Conservation (phyloP, 2,797 vertebrate genomes). For the Micropoecilia bifurca region DNA sequence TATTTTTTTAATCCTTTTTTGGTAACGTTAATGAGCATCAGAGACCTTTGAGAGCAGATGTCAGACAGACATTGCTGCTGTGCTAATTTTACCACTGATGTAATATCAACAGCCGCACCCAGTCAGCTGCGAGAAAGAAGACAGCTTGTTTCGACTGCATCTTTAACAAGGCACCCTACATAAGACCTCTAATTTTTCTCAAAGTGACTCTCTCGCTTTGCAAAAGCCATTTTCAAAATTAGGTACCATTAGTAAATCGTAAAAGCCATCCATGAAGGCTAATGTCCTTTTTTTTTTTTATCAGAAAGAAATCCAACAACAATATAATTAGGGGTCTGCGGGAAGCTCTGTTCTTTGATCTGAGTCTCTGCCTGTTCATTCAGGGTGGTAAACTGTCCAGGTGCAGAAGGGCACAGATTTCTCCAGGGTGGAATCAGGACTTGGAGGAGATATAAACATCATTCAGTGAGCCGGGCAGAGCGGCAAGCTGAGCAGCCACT, state of each 20-base stretch:
- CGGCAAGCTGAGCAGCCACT: constrained; percentile 50
- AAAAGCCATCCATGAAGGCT: constrained; percentile 58
- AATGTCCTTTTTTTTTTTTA: constrained; percentile 36
- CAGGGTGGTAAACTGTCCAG: constrained; percentile 63
- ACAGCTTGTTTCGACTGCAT: constrained; percentile 49
- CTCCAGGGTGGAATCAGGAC: constrained; percentile 62
- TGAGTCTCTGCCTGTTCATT: constrained; percentile 54
- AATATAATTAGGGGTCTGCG: constrained; percentile 51
- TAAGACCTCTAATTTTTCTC: constrained; percentile 58
- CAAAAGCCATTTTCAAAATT: constrained; percentile 67
- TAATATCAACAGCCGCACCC: constrained; percentile 11
- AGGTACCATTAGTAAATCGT: constrained; percentile 54
- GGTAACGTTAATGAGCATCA: not conserved
- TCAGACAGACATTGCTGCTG: not conserved
- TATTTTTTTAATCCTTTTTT: not conserved
- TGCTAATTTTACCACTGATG: not conserved
- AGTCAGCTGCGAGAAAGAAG: constrained; percentile 48
- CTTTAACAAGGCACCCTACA: constrained; percentile 53
- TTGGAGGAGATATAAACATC: constrained; percentile 71
- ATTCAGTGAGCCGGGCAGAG: constrained; percentile 47
- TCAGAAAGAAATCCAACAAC: constrained; percentile 50
- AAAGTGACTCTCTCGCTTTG: constrained; percentile 60
- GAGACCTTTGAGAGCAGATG: not conserved
- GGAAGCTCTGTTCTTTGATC: constrained; percentile 46
- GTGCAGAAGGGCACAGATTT: constrained; percentile 57